These are phyloP conservation scores for Glaucomys volans DNA, from an alignment of 2,113 vertebrate species.

Conservation along the genomic window DNA sequence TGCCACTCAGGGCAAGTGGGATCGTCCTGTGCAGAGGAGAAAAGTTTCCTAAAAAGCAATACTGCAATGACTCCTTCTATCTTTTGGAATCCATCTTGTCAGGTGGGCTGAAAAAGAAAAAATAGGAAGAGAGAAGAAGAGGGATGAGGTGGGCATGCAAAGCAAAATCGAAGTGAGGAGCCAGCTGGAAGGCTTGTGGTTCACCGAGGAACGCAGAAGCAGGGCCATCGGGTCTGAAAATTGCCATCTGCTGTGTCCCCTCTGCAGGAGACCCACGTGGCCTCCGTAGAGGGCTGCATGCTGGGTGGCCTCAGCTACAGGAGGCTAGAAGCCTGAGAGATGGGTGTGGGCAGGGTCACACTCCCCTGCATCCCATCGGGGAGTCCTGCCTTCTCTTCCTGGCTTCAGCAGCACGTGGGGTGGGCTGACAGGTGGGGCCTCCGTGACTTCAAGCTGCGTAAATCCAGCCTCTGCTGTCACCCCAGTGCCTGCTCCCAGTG, in stretches of 20 bases:
- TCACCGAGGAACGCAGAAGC: neutral
- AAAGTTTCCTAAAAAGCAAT: neutral
- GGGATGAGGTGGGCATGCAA: neutral
- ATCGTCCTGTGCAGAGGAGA: neutral
- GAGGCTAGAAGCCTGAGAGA: neutral
- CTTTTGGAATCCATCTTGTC: neutral
- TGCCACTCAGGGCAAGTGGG: neutral
- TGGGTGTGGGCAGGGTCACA: accelerated
- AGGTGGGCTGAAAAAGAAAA: neutral
- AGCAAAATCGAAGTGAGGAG: neutral
- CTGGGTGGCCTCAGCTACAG: neutral
- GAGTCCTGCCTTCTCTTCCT: neutral
- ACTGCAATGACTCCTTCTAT: neutral
- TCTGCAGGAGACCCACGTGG: neutral
- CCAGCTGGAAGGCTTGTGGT: neutral
- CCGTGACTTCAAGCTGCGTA: neutral
- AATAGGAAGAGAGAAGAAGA: neutral
- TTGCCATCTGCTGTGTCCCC: neutral
- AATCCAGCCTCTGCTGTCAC: neutral
- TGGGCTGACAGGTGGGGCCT: neutral
- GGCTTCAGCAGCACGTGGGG: neutral
- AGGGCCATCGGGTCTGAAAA: neutral
- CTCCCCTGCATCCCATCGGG: neutral
- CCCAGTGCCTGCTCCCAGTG: neutral
- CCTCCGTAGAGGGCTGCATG: neutral